Evolutionary conservation across 2,888 invertebrate genomes (phyloP).

Genomic region (Eilema depressum): DNA sequence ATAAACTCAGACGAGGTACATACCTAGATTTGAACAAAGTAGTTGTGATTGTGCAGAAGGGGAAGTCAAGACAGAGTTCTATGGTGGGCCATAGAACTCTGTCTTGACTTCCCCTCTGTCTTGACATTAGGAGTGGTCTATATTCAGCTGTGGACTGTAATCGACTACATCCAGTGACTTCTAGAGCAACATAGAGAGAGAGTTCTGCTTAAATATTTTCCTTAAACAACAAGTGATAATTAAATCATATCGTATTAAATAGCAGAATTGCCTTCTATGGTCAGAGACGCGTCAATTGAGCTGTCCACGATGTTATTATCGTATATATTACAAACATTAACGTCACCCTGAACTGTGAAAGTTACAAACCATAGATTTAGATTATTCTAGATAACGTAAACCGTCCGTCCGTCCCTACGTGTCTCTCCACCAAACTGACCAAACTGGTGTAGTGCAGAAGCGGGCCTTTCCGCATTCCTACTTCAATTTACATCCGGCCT

Average conservation of each 20-base stretch:
- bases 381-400: neutral
- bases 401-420: neutral
- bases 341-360: slow-evolving; percentile 2
- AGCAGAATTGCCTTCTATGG: neutral
- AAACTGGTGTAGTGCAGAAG: neutral
- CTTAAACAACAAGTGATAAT: neutral
- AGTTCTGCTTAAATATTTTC: neutral
- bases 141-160: too few species aligned
- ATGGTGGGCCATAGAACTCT: too few species aligned
- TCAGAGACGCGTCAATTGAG: neutral
- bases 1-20: too few species aligned
- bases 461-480: neutral
- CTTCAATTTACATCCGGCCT: neutral
- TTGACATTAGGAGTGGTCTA: too few species aligned
- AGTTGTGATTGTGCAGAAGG: too few species aligned
- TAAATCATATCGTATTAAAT: neutral
- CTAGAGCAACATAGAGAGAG: too few species aligned
- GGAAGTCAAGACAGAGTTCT: too few species aligned
- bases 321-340: neutral
- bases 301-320: neutral
- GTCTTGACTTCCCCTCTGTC: too few species aligned
- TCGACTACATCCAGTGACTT: too few species aligned
- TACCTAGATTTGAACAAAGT: too few species aligned
- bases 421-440: neutral
- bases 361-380: neutral